Evolutionary conservation across 2,113 vertebrate species (phyloP), one percentile per base, ranked within the genome.

Genomic region (Pseudorhombus dupliciocellatus): DNA sequence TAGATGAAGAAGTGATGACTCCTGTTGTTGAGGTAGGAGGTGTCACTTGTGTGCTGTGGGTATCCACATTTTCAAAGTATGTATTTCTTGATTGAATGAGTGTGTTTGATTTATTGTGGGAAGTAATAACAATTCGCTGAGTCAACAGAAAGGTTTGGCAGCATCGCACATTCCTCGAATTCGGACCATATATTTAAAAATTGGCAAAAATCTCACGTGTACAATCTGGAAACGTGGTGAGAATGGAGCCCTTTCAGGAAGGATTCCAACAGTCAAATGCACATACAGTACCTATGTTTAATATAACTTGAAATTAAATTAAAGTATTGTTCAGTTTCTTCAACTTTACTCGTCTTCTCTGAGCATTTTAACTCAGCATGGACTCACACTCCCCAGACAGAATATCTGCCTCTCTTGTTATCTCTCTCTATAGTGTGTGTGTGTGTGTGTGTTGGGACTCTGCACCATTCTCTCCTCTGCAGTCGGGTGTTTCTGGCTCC

Each of bases 381-480:
- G 61, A 22, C 51, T 75, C 56, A 28, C 61, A 63, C 52, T 81
- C 78, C 64, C 70, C 60, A 68, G 88, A 77, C 70, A 70, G 71
- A 82, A 73, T 80, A 51, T 67, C 62, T 83, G 77, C 84, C 44
- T 75, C 61, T 81, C 62, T 74, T 10, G 34, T 37, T 28, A 28
- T 5, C 26, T 28, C 26, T 37, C 34, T 37, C 34, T 37, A 9
- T 37, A 54, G 61, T 77, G 64, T 70, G 59, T 68, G 66, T 72
- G 61, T 14, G 76, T 57, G 68, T 78, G 80, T 60, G 72, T 31
- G 70, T 81, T 63, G 77, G 66, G 83, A 88, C 85, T 90, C 89
- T 93, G 91, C 91, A 90, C 85, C 88, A 91, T 86, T 92, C 82
- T 86, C 75, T 85, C 80, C 85, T 88, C 88, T 85, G 90, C 88